Conservation (phyloP, 2,113 vertebrate species). For the Oxygymnocypris stewartii region DNA sequence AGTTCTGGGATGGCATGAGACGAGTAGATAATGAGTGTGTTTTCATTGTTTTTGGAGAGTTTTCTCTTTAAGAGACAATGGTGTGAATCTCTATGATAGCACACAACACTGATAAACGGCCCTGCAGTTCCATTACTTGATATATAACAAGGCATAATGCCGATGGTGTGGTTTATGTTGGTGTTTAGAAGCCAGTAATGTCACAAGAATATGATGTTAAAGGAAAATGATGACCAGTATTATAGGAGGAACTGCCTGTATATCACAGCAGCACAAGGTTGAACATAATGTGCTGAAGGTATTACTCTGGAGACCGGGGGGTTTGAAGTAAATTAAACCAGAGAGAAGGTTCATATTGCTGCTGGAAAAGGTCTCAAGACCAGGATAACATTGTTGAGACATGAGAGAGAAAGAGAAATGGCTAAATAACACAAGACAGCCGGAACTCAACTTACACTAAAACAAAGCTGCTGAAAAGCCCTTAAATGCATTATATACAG, state of each 20-base stretch:
- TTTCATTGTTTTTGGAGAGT: not conserved
- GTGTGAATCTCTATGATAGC: not conserved
- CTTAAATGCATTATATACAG: not conserved
- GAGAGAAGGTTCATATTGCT: not conserved
- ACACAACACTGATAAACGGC: not conserved
- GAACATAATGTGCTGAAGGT: not conserved
- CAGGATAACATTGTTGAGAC: constrained; percentile 3
- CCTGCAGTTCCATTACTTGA: not conserved
- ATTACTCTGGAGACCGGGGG: not conserved
- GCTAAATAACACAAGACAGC: not conserved
- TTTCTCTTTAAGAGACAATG: not conserved
- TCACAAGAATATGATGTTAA: not conserved
- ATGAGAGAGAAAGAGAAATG: not conserved
- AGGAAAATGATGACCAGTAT: not conserved
- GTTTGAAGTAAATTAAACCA: not conserved
- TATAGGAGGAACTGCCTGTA: not conserved
- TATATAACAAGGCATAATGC: not conserved
- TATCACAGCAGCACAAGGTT: not conserved
- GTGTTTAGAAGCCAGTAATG: not conserved
- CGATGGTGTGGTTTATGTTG: not conserved
- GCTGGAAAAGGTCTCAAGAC: not conserved
- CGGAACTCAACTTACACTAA: not conserved
- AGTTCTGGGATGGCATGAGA: no score
- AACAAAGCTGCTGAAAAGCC: not conserved
- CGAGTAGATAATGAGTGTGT: not conserved